Evolutionary conservation across 2,113 vertebrate species (phyloP), one percentile per base, ranked within the genome.

Genomic region (Laterallus jamaicensis): DNA sequence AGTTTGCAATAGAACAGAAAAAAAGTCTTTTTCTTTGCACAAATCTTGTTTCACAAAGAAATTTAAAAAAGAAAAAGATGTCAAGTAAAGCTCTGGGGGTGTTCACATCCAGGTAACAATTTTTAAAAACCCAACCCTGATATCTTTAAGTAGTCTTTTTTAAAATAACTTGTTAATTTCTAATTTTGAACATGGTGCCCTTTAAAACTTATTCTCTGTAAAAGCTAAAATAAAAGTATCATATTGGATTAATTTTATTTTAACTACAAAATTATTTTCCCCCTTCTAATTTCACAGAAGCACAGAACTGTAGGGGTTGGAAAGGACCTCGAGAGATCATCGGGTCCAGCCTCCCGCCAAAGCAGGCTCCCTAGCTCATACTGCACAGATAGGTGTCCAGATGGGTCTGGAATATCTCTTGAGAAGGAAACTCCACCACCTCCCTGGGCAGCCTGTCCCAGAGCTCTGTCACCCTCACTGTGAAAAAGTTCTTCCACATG

Each of bases 1-100:
- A 18, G 3, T 37, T 86, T 83, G 37, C 25, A 81, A 12, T 2
- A 54, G 32, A 71, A 29, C 5, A 52, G 47, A 82, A 94, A 74
- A 69, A 5, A 49, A 49, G 8, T 47, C 8, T 8, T 60, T 7
- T 25, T 73, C n/a, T 87, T 73, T 69, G 12, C 12, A 55, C 28
- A 69, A 69, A 67, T 49, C 2, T 5, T 78, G 4, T 49, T 82
- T 56, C 19, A 52, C 16, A 60, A 47, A 66, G 12, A 28, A 50
- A 25, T 52, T 52, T 25, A 29, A 26, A 1, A 1, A 55, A 55
- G 21, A 1, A 0, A 28, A 81, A 56, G 25, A 3, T 32, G 0
- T 44, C 39, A 52, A 0, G 68, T 60, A 60, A 37, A 75, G 4
- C 5, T 42, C 6, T 44, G 42, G 50, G 3, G 3, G 8, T 64